Conservation (phyloP, 2,797 vertebrate species). For the Emys orbicularis region DNA sequence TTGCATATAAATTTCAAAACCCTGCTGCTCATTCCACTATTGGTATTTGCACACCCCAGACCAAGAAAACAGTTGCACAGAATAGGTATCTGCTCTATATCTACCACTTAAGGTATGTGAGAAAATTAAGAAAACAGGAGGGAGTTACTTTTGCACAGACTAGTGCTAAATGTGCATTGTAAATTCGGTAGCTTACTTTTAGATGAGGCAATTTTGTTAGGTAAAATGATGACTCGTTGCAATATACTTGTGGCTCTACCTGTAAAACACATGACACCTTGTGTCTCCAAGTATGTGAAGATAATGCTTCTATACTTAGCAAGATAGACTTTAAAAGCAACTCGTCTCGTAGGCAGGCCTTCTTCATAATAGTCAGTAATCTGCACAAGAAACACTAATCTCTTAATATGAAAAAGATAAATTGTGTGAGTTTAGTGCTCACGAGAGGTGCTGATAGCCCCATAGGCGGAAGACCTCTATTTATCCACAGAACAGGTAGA, state of each 20-base stretch:
- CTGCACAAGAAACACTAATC: neutral
- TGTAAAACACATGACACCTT: neutral
- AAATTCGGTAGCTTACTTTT: neutral
- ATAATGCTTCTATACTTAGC: neutral
- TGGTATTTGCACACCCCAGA: too few species aligned
- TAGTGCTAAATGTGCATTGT: neutral
- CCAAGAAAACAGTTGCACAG: neutral
- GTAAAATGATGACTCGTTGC: neutral
- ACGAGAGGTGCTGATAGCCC: neutral
- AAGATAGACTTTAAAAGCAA: neutral
- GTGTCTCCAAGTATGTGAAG: neutral
- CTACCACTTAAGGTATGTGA: neutral
- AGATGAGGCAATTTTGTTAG: neutral
- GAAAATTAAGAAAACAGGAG: neutral
- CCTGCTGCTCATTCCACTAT: too few species aligned
- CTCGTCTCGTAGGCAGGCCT: neutral
- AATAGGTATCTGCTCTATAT: neutral
- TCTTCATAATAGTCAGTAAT: neutral
- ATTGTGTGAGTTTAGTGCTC: neutral
- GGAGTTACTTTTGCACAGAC: neutral
- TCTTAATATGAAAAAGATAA: neutral
- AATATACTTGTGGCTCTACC: neutral
- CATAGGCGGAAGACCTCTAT: neutral
- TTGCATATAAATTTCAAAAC: too few species aligned
- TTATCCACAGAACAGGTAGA: neutral